These are phyloP conservation scores for Epinephelus coioides DNA, from an alignment of 2,797 vertebrate genomes.

Conservation along the genomic window DNA sequence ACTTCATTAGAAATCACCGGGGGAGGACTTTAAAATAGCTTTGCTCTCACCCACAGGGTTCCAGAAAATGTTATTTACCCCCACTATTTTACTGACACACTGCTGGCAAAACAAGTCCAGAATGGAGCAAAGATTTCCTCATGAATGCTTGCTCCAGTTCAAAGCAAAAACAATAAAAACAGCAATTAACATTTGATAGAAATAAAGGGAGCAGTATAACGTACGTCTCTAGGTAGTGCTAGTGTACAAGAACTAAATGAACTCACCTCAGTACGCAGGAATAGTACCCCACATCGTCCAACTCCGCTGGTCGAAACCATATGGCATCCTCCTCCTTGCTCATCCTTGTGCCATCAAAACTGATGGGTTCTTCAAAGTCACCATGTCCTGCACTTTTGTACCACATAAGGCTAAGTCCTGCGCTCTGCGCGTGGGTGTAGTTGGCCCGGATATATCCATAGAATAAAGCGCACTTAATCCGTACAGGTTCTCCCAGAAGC, in stretches of 20 bases:
- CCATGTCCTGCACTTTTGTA: slow-evolving; percentile 97
- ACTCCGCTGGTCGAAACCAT: slow-evolving; percentile 96
- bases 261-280: slow-evolving; percentile 92
- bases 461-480: slow-evolving; percentile 99
- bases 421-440: slow-evolving; percentile 96
- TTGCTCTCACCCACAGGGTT: slow-evolving; percentile 43
- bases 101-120: slow-evolving; percentile 30
- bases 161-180: slow-evolving; percentile 2
- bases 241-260: neutral
- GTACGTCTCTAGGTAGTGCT: neutral
- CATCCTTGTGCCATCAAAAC: slow-evolving; percentile 96
- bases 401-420: slow-evolving; percentile 99
- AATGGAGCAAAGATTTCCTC: neutral
- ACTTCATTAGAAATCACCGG: slow-evolving; percentile 63
- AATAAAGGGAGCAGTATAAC: neutral
- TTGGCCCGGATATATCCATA: slow-evolving; percentile 99
- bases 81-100: slow-evolving; percentile 39
- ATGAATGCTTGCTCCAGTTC: neutral
- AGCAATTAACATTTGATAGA: neutral
- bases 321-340: slow-evolving; percentile 99
- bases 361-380: slow-evolving; percentile 97
- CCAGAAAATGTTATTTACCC: slow-evolving; percentile 48
- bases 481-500: slow-evolving; percentile 96
- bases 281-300: slow-evolving; percentile 95
- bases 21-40: slow-evolving; percentile 52